Conservation (phyloP, 2,797 vertebrate species). For the Carduelis carduelis region DNA sequence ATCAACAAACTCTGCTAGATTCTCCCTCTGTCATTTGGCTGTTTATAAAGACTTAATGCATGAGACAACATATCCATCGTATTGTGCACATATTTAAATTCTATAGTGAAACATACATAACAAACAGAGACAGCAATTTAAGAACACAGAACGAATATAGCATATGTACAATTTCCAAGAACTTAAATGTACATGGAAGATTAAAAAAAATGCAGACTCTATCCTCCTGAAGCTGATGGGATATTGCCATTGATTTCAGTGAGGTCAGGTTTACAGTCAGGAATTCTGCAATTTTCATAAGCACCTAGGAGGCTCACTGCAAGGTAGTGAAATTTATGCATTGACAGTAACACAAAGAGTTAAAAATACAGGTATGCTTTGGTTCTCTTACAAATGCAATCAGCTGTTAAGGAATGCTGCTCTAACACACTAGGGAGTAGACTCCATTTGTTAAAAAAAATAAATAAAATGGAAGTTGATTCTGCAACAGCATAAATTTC, state of each 20-base stretch:
- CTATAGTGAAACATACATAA: slow-evolving; percentile 18
- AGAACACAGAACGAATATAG: slow-evolving; percentile 34
- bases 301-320: neutral
- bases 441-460: neutral
- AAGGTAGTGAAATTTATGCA: neutral
- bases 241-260: slow-evolving; percentile 2
- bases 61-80: slow-evolving; percentile 1
- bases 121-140: neutral
- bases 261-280: neutral
- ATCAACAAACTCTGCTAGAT: neutral
- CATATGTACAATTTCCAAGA: slow-evolving; percentile 12
- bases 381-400: neutral
- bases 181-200: neutral
- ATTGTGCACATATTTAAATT: slow-evolving; percentile 1
- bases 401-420: neutral
- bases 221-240: neutral
- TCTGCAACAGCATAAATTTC: neutral
- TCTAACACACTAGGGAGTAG: neutral
- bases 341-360: neutral
- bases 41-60: neutral
- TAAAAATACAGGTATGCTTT: neutral
- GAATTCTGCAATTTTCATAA: neutral
- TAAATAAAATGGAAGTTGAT: neutral
- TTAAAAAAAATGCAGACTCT: neutral
- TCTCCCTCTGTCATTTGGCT: neutral